These are phyloP conservation scores for Rhabdornis inornatus DNA, from an alignment of 2,113 vertebrate species.

Conservation along the genomic window DNA sequence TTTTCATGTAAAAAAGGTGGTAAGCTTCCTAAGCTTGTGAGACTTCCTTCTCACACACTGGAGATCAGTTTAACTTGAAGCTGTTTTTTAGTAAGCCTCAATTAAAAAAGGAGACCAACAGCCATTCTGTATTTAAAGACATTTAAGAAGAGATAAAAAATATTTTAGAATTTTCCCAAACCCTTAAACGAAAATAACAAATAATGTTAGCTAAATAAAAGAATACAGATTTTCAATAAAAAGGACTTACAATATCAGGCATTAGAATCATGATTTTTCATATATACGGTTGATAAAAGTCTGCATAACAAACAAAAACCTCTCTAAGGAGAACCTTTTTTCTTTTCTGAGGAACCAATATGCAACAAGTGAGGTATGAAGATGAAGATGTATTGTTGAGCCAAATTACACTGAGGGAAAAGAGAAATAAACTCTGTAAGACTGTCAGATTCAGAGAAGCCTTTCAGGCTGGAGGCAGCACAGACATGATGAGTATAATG, in stretches of 20 bases:
- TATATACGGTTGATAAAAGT: not conserved
- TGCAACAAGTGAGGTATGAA: not conserved
- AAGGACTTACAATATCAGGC: not conserved
- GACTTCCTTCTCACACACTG: not conserved
- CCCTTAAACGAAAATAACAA: not conserved
- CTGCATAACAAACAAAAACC: conserved; percentile 5
- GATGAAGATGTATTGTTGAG: conserved; percentile 9
- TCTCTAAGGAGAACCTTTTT: not conserved
- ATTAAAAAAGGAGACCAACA: not conserved
- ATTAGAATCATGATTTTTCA: not conserved
- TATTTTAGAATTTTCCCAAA: not conserved
- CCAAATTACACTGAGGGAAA: not conserved
- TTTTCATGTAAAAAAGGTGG: not conserved
- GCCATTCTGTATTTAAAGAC: not conserved
- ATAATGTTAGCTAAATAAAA: not conserved
- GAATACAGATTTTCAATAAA: not conserved
- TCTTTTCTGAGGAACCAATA: not conserved
- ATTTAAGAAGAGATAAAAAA: not conserved
- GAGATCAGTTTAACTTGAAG: not conserved
- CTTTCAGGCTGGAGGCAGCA: not conserved
- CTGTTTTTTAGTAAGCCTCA: not conserved
- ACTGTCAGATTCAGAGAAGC: conserved; percentile 2
- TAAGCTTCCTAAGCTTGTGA: not conserved
- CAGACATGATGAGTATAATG: not conserved
- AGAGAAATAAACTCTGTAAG: conserved; percentile 22